Percentiles rank a stretch among this genome's conserved stretches.
Evolutionary conservation across 1,140 invertebrate genomes (phyloP).

Genomic region (Xylocopa sonorina): DNA sequence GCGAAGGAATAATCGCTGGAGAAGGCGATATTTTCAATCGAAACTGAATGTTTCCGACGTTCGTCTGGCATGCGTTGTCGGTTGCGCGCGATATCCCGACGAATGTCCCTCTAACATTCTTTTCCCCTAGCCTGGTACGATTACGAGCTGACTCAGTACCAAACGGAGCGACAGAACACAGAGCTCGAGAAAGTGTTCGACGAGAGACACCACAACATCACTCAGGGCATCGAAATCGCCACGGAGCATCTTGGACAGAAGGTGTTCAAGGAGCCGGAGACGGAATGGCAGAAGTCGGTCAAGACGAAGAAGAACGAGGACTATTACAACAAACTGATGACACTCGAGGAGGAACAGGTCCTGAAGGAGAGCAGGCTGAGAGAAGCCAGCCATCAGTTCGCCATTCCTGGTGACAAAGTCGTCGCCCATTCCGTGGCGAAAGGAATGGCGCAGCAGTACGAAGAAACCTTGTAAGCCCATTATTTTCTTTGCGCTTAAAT

Average conservation of each 20-base stretch:
- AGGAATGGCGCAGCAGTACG: slow-evolving; percentile 93
- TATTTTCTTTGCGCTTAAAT: no score
- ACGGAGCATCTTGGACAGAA: slow-evolving; percentile 86
- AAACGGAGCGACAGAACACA: slow-evolving; percentile 90
- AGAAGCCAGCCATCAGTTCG: slow-evolving; percentile 90
- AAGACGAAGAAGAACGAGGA: slow-evolving; percentile 92
- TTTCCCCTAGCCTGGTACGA: slow-evolving; percentile 94
- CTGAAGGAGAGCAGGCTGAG: slow-evolving; percentile 90
- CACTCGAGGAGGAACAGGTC: slow-evolving; percentile 92
- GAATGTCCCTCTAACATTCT: slow-evolving; percentile 55
- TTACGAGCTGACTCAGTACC: slow-evolving; percentile 91
- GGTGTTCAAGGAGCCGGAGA: slow-evolving; percentile 87
- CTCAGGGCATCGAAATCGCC: slow-evolving; percentile 84
- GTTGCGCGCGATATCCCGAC: slow-evolving; percentile 1
- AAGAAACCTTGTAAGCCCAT: slow-evolving; percentile 90
- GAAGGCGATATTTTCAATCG: slow-evolving; percentile 8
- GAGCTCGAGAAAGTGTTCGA: slow-evolving; percentile 94
- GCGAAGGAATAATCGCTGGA: neutral
- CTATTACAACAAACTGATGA: slow-evolving; percentile 91
- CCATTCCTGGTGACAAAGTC: slow-evolving; percentile 92
- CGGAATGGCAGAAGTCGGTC: slow-evolving; percentile 92
- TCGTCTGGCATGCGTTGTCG: slow-evolving; percentile 51
- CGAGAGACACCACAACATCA: slow-evolving; percentile 88
- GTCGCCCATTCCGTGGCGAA: slow-evolving; percentile 89
- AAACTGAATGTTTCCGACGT: slow-evolving; percentile 31